Evolutionary conservation across 2,113 vertebrate species (phyloP), one percentile per base, ranked within the genome.

Genomic region (Eulacestoma nigropectus): DNA sequence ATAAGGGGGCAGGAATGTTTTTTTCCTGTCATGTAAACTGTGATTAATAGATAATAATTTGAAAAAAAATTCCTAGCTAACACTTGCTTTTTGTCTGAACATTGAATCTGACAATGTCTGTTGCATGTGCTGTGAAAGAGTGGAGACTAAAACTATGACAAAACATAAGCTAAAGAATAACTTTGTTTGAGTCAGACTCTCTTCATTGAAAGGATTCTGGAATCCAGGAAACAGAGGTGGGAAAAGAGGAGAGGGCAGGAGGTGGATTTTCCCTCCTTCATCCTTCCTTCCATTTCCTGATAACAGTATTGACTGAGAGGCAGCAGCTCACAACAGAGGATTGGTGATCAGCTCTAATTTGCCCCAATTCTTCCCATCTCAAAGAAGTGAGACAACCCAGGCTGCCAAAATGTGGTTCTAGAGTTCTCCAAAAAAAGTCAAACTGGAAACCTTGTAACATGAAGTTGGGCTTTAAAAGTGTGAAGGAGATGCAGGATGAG

Each of bases 211-310:
- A 87, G 6, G 21, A 64, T 84, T 85, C n/a, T 84, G 35, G 62
- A 87, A 76, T 14, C 27, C 9, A 16, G 47, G 44, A 82, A 93
- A 70, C 3, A 46, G 59, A 19, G 4, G 8, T 9, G 3, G 7
- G 2, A 18, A 5, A 29, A 12, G 10, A 6, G 4, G 7, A 18
- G 16, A 39, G 20, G 37, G 18, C 0, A 1, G 9, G 4, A 7
- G 2, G 2, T 13, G 27, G 25, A 35, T 75, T 60, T 84, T 78
- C 10, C 17, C 11, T 72, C 44, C 35, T 72, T 82, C 52, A n/a
- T 18, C 22, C 41, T 79, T 72, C 42, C 57, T 82, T 83, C n/a
- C 6, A 4, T 46, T 72, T 25, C 46, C 35, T 85, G 67, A 87
- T 64, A 90, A 68, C 33, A 60, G 21, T 37, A 53, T 39, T 56